Conservation (phyloP, 2,888 invertebrate genomes). For the Chrysodeixis includens region DNA sequence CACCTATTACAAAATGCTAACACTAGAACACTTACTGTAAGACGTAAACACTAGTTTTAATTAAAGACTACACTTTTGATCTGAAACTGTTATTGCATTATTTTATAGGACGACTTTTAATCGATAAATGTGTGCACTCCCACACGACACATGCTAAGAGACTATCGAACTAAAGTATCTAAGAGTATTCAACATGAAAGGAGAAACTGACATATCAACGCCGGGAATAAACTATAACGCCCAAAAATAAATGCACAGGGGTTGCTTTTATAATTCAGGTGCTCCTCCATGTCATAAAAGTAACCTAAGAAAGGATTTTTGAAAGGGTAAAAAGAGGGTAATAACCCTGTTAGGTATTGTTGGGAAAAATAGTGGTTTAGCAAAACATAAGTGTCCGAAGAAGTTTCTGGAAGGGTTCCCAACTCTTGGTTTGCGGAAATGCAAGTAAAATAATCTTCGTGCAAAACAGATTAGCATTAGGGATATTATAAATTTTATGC, state of each 20-base stretch:
- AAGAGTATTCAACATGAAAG: no score
- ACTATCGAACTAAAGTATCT: slow-evolving; percentile 21
- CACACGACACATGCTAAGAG: slow-evolving; percentile 17
- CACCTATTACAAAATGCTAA: slow-evolving; percentile 36
- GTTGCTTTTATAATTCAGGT: no score
- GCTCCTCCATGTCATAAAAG: no score
- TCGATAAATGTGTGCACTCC: slow-evolving; percentile 50
- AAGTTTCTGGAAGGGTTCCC: neutral
- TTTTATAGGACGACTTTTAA: slow-evolving; percentile 48
- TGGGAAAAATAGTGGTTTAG: no score
- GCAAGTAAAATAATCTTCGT: neutral
- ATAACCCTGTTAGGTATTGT: no score
- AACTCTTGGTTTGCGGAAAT: neutral
- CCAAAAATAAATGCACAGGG: no score
- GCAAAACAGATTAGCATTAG: slow-evolving; percentile 1
- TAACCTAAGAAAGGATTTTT: no score
- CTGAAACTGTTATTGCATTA: slow-evolving; percentile 24
- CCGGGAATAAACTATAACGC: no score
- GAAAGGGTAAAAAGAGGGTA: no score
- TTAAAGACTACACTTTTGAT: slow-evolving; percentile 27
- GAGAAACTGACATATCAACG: no score
- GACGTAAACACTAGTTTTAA: slow-evolving; percentile 36
- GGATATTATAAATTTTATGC: slow-evolving; percentile 14
- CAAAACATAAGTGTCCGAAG: slow-evolving; percentile 25
- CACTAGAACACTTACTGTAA: slow-evolving; percentile 39